A percentile compares a stretch with the other conserved stretches of the same genome.
phyloP scores from a whole-genome alignment of 2,888 invertebrate species.

The Marasmarcha lunaedactyla region DNA sequence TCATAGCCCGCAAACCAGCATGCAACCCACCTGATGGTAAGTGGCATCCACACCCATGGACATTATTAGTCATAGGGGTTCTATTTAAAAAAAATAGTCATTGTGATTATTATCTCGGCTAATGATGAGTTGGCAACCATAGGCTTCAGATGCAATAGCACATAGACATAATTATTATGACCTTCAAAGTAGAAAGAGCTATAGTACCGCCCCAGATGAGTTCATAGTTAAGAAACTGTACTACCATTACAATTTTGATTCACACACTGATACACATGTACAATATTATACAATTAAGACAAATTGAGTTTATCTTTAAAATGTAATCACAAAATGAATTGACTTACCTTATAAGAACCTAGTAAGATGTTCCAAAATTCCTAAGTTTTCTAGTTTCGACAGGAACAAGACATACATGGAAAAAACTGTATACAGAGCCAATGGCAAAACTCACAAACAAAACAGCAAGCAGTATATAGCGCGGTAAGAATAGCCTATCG shows the following conservation, averaged over 20 bases:
- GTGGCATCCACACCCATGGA: too few relatives aligned
- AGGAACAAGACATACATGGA: slow-evolving; percentile 38
- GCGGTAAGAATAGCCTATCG: slow-evolving; percentile 40
- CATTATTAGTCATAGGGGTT: too few relatives aligned
- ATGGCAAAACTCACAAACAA: slow-evolving; percentile 32
- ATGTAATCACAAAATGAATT: background rate
- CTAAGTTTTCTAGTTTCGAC: slow-evolving; percentile 42
- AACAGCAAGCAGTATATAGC: slow-evolving; percentile 33
- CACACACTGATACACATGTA: background rate
- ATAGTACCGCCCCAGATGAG: too few relatives aligned
- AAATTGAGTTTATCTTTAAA: background rate
- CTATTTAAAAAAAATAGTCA: too few relatives aligned
- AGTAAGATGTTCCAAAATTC: slow-evolving; percentile 32
- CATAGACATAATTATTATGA: too few relatives aligned
- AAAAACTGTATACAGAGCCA: slow-evolving; percentile 35
- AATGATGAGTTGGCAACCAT: too few relatives aligned
- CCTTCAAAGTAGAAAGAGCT: background rate
- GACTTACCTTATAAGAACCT: slow-evolving; percentile 22
- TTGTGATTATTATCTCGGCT: too few relatives aligned
- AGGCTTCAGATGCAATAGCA: too few relatives aligned
- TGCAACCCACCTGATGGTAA: too few relatives aligned
- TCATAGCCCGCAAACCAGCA: too few relatives aligned
- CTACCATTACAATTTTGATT: background rate
- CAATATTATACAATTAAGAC: background rate
- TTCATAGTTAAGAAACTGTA: background rate